Conservation (phyloP, 2,888 invertebrate genomes). For the Podotricha telesiphe region DNA sequence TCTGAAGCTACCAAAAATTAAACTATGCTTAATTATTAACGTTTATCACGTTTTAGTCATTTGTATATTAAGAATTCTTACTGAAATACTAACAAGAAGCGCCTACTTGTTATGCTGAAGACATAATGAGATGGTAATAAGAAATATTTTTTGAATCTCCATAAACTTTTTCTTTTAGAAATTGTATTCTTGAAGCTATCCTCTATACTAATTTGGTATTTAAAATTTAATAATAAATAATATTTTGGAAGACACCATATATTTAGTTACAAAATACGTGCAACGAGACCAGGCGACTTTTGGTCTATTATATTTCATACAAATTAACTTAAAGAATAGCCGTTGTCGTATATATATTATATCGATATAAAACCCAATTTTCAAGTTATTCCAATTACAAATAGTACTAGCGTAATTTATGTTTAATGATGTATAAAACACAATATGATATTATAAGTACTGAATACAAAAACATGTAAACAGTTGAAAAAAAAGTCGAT, state of each 20-base stretch:
- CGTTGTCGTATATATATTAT: background rate
- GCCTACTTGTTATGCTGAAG: conserved; percentile 7
- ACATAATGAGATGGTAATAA: background rate
- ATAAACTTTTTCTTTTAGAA: background rate
- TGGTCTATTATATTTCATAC: no score
- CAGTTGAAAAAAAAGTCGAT: conserved; percentile 26
- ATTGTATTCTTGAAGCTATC: background rate
- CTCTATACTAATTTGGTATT: no score
- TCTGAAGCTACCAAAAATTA: conserved; percentile 9
- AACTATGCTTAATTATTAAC: conserved; percentile 4
- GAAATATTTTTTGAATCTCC: background rate
- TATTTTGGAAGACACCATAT: no score
- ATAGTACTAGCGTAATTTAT: background rate
- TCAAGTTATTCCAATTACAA: background rate
- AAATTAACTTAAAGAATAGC: background rate
- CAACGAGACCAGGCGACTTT: no score
- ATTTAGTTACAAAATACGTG: no score
- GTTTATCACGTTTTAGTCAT: conserved; percentile 7
- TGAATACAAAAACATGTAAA: conserved; percentile 33
- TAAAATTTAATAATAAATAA: no score
- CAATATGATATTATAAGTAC: background rate
- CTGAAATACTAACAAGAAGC: background rate
- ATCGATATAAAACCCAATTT: background rate
- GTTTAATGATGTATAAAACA: background rate
- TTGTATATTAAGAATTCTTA: conserved; percentile 1